phyloP scores from a whole-genome alignment of 2,797 vertebrate genomes.

The Pipistrellus kuhlii region DNA sequence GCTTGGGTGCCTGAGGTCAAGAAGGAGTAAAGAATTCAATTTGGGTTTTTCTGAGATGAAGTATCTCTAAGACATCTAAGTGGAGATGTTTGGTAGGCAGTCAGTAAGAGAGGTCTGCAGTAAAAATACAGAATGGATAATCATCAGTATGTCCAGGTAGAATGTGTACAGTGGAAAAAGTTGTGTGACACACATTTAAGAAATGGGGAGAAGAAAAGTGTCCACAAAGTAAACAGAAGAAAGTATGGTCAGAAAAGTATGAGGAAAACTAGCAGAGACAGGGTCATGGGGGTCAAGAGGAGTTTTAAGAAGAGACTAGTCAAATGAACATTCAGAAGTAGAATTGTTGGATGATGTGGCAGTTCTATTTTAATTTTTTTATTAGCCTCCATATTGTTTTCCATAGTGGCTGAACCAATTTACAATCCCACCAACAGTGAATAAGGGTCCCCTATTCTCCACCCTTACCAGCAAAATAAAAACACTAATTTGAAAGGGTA shows the following conservation, averaged over 20 bases:
- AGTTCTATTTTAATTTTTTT: background rate
- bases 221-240: constrained; percentile 25
- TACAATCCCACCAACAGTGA: background rate
- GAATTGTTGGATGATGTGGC: background rate
- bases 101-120: background rate
- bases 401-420: background rate
- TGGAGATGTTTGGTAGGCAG: constrained; percentile 11
- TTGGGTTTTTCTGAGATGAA: constrained; percentile 29
- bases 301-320: constrained; percentile 47
- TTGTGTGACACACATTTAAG: constrained; percentile 12
- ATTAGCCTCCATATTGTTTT: background rate
- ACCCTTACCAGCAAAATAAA: background rate
- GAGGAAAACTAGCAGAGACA: constrained; percentile 13
- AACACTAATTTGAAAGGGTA: background rate
- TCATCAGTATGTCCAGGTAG: constrained; percentile 2
- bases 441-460: background rate
- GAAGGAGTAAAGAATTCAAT: constrained; percentile 29
- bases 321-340: background rate
- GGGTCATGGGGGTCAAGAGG: background rate
- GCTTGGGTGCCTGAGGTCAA: background rate
- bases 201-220: constrained; percentile 20
- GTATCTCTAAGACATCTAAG: constrained; percentile 13
- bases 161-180: background rate
- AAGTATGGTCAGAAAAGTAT: background rate
- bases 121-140: constrained; percentile 44